Conservation (phyloP, 2,113 vertebrate species). For the Myotis yumanensis region DNA sequence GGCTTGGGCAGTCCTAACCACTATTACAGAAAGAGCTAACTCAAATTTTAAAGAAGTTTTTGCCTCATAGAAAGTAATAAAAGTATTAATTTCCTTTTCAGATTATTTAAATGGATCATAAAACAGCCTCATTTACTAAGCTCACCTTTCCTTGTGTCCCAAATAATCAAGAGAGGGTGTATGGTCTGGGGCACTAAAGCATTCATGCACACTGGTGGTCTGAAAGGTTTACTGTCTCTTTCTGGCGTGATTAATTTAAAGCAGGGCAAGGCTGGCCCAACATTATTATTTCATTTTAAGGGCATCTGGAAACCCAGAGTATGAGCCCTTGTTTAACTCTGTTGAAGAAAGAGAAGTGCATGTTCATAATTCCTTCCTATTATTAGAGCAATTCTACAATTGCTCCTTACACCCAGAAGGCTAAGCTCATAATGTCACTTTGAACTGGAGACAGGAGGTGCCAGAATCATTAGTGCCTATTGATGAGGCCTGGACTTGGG, state of each 20-base stretch:
- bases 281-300: slow-evolving; percentile 71
- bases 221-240: slow-evolving; percentile 75
- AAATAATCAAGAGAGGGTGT: slow-evolving; percentile 36
- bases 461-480: not conserved
- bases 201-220: slow-evolving; percentile 66
- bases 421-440: no score
- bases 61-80: slow-evolving; percentile 71
- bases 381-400: not conserved
- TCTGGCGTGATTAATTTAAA: slow-evolving; percentile 72
- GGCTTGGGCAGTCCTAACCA: not conserved
- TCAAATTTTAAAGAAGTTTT: slow-evolving; percentile 71
- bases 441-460: not conserved
- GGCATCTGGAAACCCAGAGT: slow-evolving; percentile 69
- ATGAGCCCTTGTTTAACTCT: slow-evolving; percentile 58
- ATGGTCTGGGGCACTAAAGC: slow-evolving; percentile 44
- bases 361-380: not conserved
- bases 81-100: slow-evolving; percentile 80
- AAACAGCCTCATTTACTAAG: slow-evolving; percentile 69
- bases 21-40: slow-evolving; percentile 52
- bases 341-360: slow-evolving; percentile 45
- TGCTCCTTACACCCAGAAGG: not conserved
- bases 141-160: slow-evolving; percentile 59
- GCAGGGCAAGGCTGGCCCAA: slow-evolving; percentile 51
- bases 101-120: slow-evolving; percentile 76
- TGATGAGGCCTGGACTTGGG: not conserved